Evolutionary conservation across 2,888 invertebrate genomes (phyloP).

Genomic region (Synanthedon vespiformis): DNA sequence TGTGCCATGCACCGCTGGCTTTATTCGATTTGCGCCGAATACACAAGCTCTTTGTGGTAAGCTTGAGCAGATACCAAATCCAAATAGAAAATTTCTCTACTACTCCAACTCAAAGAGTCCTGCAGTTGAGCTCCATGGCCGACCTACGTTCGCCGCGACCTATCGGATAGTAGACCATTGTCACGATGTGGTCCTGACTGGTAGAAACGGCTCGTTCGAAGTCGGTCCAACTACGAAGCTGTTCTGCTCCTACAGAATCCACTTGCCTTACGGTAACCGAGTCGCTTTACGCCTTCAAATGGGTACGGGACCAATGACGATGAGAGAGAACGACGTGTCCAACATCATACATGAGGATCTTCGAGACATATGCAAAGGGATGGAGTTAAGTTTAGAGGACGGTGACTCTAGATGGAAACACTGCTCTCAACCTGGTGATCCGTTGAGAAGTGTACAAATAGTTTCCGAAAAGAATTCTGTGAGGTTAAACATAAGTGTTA

Average conservation of each 20-base stretch:
- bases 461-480: conserved; percentile 71
- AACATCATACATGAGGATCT: conserved; percentile 48
- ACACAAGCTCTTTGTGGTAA: conserved; percentile 74
- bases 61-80: conserved; percentile 73
- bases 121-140: conserved; percentile 70
- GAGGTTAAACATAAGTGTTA: conserved; percentile 53
- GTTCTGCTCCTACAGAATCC: conserved; percentile 76
- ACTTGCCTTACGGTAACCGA: conserved; percentile 77
- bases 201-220: conserved; percentile 75
- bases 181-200: conserved; percentile 75
- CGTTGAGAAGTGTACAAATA: conserved; percentile 69
- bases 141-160: conserved; percentile 75
- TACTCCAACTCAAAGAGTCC: conserved; percentile 60
- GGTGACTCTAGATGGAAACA: conserved; percentile 71
- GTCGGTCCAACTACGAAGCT: conserved; percentile 71
- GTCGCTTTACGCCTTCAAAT: conserved; percentile 73
- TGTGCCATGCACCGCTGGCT: conserved; percentile 75
- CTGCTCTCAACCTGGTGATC: conserved; percentile 71
- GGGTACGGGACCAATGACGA: conserved; percentile 53
- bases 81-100: conserved; percentile 71
- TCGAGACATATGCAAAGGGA: conserved; percentile 62
- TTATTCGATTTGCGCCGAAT: conserved; percentile 69
- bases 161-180: conserved; percentile 79
- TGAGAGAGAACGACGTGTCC: conserved; percentile 37
- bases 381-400: conserved; percentile 69